Conservation (phyloP, 2,113 vertebrate genomes). For the Vulpes vulpes region DNA sequence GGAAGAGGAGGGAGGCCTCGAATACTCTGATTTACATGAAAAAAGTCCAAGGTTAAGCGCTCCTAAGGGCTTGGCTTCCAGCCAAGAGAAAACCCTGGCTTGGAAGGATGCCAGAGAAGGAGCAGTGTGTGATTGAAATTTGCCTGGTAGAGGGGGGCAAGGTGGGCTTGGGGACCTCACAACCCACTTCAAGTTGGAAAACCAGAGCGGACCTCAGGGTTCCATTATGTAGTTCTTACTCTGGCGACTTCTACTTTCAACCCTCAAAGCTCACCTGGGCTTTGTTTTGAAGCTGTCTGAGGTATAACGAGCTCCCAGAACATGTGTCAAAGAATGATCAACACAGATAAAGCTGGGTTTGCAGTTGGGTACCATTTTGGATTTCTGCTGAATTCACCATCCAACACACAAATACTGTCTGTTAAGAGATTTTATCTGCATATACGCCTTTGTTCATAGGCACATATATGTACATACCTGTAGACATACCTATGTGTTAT, state of each 20-base stretch:
- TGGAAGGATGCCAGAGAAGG: not conserved
- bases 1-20: not conserved
- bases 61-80: not conserved
- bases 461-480: rapidly evolving
- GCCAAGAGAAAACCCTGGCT: slow-evolving; percentile 25
- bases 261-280: not conserved
- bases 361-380: not conserved
- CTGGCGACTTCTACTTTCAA: not conserved
- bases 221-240: not conserved
- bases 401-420: not conserved
- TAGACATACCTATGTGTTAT: not conserved
- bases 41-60: slow-evolving; percentile 59
- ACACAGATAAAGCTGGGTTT: not conserved
- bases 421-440: not conserved
- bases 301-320: not conserved
- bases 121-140: not conserved
- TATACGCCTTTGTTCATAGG: rapidly evolving
- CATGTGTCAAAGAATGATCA: not conserved
- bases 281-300: not conserved
- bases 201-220: not conserved
- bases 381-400: not conserved
- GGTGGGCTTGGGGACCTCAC: not conserved
- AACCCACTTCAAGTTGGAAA: not conserved
- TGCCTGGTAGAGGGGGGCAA: not conserved
- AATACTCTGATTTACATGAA: slow-evolving; percentile 66